Evolutionary conservation across 2,113 vertebrate genomes (phyloP), one percentile per base, ranked within the genome.

Genomic region (Pomatorhinus ruficollis): DNA sequence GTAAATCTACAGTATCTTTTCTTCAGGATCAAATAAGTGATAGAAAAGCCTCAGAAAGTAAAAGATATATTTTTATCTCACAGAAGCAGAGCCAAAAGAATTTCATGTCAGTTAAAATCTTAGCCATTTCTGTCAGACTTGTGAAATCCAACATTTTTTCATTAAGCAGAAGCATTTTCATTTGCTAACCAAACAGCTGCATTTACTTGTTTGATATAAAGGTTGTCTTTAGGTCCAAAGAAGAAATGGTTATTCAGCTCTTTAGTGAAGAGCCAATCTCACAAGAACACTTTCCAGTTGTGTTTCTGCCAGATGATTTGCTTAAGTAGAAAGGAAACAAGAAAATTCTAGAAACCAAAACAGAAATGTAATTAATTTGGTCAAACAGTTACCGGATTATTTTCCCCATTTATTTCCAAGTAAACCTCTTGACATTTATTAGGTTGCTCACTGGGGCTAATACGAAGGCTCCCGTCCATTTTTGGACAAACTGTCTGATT

Each of bases 1-100:
- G 69, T 87, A 94, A 96, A 95, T 97, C 83, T 87, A 12, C 69
- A 69, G 37, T 87, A 82, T 95, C 90, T 93, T 83, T 79, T 87
- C 57, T 83, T 85, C 69, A 11, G 49, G 44, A 90, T 92, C 88
- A 92, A 95, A 31, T 74, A 94, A 92, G 35, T 60, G 33, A 90
- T 93, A 90, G 42, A 94, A 96, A 80, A 90, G 25, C 15, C 83
- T 93, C 64, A 81, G n/a, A 91, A 90, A 91, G 60, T 83, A 87
- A 64, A 60, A 52, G 39, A 75, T 88, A 75, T 88, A 76, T 88
- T 95, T 96, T 94, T 94, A 49, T 93, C 82, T 63, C 64, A 42
- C 39, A 86, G 39, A 90, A 90, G 59, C 28, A 74, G 75, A 91
- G 39, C 42, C 77, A 13, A 33, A 90, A 90, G 17, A 82, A 77